Percentiles rank a stretch among this genome's conserved stretches.
Evolutionary conservation across 2,888 invertebrate species (phyloP).

Genomic region (Drosophila parthenogenetica): DNA sequence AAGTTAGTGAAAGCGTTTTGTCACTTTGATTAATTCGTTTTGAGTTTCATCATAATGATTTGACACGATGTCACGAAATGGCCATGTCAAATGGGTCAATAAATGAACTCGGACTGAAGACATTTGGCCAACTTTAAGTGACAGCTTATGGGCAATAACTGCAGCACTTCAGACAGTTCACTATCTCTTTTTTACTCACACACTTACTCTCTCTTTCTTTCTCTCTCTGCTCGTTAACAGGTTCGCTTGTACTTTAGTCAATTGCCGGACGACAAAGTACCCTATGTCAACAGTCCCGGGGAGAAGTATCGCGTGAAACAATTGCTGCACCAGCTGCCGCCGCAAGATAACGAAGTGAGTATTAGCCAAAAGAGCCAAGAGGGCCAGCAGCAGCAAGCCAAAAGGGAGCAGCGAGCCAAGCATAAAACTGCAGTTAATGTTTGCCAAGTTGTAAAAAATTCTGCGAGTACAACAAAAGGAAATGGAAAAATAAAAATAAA

Average conservation of each 20-base stretch:
- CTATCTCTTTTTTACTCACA: not conserved
- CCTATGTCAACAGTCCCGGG: constrained; percentile 97
- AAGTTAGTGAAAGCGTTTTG: constrained; percentile 59
- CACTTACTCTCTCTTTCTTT: not conserved
- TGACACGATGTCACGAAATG: constrained; percentile 20
- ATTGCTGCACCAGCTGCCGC: constrained; percentile 97
- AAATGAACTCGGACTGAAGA: constrained; percentile 11
- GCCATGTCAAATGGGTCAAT: constrained; percentile 24
- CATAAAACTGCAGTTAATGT: constrained; percentile 37
- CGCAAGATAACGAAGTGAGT: constrained; percentile 96
- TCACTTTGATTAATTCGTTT: constrained; percentile 54
- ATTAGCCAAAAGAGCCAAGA: constrained; percentile 48
- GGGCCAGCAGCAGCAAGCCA: constrained; percentile 15
- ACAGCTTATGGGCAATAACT: constrained; percentile 36
- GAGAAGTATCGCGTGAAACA: constrained; percentile 97
- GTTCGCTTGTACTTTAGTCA: constrained; percentile 98
- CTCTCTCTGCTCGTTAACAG: constrained; percentile 86
- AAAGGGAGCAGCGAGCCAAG: constrained; percentile 19
- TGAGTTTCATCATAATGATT: constrained; percentile 27
- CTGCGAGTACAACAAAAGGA: constrained; percentile 18
- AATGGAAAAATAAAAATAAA: constrained; percentile 26
- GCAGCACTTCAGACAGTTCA: constrained; percentile 23
- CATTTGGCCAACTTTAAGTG: constrained; percentile 19
- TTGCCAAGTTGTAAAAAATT: constrained; percentile 16
- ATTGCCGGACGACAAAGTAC: constrained; percentile 98